phyloP scores from a whole-genome alignment of 1,140 invertebrate genomes.

The Goniozus legneri region DNA sequence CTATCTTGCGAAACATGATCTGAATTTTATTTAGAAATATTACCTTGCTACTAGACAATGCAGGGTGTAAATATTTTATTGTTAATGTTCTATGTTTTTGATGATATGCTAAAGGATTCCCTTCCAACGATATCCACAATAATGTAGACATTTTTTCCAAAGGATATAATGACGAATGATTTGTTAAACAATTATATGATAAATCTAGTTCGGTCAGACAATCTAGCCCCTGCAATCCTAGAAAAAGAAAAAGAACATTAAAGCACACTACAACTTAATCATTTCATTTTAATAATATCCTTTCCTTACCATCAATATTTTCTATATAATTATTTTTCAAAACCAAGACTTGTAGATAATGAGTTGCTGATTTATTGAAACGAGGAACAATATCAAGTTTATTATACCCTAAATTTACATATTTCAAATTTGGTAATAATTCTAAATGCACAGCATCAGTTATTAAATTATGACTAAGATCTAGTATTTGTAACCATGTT shows the following conservation, averaged over 20 bases:
- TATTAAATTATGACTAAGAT: slow-evolving; percentile 61
- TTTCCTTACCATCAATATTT: slow-evolving; percentile 45
- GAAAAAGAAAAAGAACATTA: slow-evolving; percentile 1
- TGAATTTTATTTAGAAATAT: too few species aligned
- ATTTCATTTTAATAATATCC: slow-evolving; percentile 1
- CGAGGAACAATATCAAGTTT: slow-evolving; percentile 57
- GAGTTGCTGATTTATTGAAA: slow-evolving; percentile 53
- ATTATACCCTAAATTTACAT: slow-evolving; percentile 63
- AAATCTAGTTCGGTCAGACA: slow-evolving; percentile 60
- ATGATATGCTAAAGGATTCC: slow-evolving; percentile 63
- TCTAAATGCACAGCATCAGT: slow-evolving; percentile 45
- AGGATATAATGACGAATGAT: slow-evolving; percentile 58
- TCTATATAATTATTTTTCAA: slow-evolving; percentile 60
- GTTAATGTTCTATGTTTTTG: slow-evolving; percentile 57
- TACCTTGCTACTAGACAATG: slow-evolving; percentile 54
- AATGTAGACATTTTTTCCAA: slow-evolving; percentile 57
- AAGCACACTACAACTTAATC: not conserved
- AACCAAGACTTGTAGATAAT: slow-evolving; percentile 54
- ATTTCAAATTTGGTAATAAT: slow-evolving; percentile 60
- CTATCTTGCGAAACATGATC: not conserved
- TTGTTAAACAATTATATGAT: slow-evolving; percentile 62
- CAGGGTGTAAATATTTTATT: slow-evolving; percentile 58
- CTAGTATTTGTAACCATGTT: slow-evolving; percentile 59
- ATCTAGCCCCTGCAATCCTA: slow-evolving; percentile 53
- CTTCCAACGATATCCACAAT: slow-evolving; percentile 56